Evolutionary conservation across 2,797 vertebrate species (phyloP).

Genomic region (Alcedo atthis): DNA sequence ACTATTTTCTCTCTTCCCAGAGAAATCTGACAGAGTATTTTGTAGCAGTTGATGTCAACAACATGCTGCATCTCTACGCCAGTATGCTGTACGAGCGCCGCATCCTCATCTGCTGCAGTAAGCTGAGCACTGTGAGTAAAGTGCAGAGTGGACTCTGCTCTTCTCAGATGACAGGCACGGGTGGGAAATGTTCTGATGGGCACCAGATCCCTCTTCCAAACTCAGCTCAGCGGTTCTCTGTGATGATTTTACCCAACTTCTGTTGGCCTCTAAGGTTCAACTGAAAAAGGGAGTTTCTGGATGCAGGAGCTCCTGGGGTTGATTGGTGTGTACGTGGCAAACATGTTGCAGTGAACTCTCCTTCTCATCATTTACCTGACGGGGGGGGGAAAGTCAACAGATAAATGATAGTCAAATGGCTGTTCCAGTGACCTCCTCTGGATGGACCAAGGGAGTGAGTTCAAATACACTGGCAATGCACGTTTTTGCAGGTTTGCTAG

Average conservation of each 20-base stretch:
- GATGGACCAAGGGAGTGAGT: slow-evolving; percentile 15
- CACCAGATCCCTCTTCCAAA: background rate
- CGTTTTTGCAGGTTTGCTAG: slow-evolving; percentile 59
- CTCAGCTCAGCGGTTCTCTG: background rate
- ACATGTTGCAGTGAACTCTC: background rate
- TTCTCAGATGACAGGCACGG: background rate
- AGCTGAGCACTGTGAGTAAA: slow-evolving; percentile 95
- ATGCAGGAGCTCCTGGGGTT: background rate
- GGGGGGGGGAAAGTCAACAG: background rate
- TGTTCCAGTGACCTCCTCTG: slow-evolving; percentile 32
- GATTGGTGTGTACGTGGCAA: background rate
- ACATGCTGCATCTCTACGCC: slow-evolving; percentile 98
- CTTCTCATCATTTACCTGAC: slow-evolving; percentile 5
- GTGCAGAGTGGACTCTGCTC: background rate
- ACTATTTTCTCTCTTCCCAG: slow-evolving; percentile 79
- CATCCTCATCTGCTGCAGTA: slow-evolving; percentile 96
- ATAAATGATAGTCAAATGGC: slow-evolving; percentile 20
- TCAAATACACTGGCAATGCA: slow-evolving; percentile 20
- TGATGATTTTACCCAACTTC: background rate
- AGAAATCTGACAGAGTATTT: slow-evolving; percentile 98
- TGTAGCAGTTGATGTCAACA: slow-evolving; percentile 98
- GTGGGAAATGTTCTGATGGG: background rate
- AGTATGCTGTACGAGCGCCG: slow-evolving; percentile 97
- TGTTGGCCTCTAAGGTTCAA: background rate
- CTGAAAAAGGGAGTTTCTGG: background rate